Base-by-base conservation (phyloP, 2,797 vertebrate genomes). In the Cossypha caffra region DNA sequence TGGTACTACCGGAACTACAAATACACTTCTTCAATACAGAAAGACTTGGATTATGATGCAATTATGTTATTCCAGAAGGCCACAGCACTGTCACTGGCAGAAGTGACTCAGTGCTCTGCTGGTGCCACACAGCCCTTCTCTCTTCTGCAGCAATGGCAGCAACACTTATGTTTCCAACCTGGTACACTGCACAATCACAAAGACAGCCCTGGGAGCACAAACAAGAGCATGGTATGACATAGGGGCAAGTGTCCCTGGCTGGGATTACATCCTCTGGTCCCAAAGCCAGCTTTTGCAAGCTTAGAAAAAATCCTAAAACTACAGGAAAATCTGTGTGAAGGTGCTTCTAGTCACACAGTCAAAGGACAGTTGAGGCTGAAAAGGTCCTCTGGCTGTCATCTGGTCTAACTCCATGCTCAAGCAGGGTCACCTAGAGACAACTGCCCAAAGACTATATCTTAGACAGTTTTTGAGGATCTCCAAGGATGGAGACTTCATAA, bases 21-120 rank as follows among this genome's bases (percentile, higher is more conserved):
- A 94, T 19, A 77, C 0, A 51, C 45, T 51, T 24, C 35, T 80
- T 86, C 33, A 74, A 71, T 26, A 52, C 2, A 57, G 21, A 21
- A 75, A 66, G 75, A 90, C 52, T 40, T 81, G 35, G 25, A 66
- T 88, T 95, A 68, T 84, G 85, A 86, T 75, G 40, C 69, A 88
- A 68, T 83, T 40, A 4, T 13, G 3, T 81, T 37, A 80, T 20
- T 52, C 43, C 51, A 66, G 50, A 90, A 84, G 58, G 54, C 42
- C 50, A 85, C 25, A 59, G 55, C 16, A 77, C 42, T 74, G 15
- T 40, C 42, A 48, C 20, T 0, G 2, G n/a, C 26, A 95, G n/a
- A 67, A 77, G 37, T 13, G 28, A 87, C 24, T 10, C 52, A 69
- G 40, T 4, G 26, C 25, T 66, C 43, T 28, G 40, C 40, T 64